Base-by-base conservation (phyloP, 2,888 invertebrate species). In the Catotricha subobsoleta region DNA sequence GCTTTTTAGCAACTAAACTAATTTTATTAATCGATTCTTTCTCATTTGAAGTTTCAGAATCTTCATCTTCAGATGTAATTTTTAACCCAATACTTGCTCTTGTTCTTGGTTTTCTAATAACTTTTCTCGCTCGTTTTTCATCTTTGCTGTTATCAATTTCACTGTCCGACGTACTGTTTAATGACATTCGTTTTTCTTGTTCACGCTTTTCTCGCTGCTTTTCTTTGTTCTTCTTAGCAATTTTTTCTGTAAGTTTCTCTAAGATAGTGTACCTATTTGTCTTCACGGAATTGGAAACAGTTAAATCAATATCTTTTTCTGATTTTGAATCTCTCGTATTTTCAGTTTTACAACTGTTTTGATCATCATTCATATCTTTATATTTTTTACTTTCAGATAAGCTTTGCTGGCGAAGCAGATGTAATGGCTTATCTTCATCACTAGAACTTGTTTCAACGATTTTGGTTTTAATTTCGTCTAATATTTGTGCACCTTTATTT, bases 121-220 rank as follows among this genome's bases (percentile, higher is more conserved):
- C 52, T 42, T 59, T 60, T 41, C 59, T 58, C 8, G 54, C 49
- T 19, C 59, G 51, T 10, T 52, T 42, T 8, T 20, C 8, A 8
- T n/a, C 23, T 6, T 36, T 20, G 40, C 48, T 57, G 25, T 62
- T 63, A 48, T 66, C 71, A 23, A 63, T 64, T 48, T 66, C 71
- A 25, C 56, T 61, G 51, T 70, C 71, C 5, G 62, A 61, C 49
- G 58, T 65, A 52, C 69, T 71, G 28, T 67, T 67, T 36, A 49
- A 59, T 2, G 60, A 59, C 19, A 59, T 51, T 15, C 58, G 47
- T 29, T 56, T 52, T 47, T 58, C 60, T 41, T 56, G 55, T 25
- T 57, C 51, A 2, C 60, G 51, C 47, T 61, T 60, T 42, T 58
- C 71, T 51, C 52, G 60, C 62, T 7, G 66, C 62, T 29, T 67